Evolutionary conservation across 2,113 vertebrate genomes (phyloP).

Genomic region (Mormyrus iriodes): DNA sequence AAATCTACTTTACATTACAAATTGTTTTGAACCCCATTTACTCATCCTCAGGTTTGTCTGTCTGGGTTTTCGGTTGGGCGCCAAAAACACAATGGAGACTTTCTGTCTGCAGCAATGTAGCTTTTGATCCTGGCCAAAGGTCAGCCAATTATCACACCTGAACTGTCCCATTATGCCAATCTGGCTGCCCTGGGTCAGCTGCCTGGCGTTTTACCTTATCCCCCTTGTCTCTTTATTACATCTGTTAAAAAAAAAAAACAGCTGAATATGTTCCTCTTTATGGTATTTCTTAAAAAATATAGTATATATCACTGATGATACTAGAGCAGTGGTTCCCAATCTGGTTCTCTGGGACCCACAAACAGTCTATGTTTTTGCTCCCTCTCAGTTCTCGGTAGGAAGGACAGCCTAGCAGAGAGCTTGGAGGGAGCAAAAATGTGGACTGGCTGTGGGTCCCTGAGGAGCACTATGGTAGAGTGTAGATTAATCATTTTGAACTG

Average conservation of each 20-base stretch:
- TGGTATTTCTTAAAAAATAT: background rate
- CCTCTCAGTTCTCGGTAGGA: background rate
- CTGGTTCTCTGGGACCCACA: too few relatives aligned
- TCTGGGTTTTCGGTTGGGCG: background rate
- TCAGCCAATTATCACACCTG: constrained; percentile 21
- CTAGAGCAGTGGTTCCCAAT: too few relatives aligned
- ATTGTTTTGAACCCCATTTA: constrained; percentile 11
- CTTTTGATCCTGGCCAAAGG: constrained; percentile 16
- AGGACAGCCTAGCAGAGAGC: background rate
- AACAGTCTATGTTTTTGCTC: too few relatives aligned
- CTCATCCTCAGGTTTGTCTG: background rate
- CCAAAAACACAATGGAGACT: constrained; percentile 13
- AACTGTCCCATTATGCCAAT: constrained; percentile 31
- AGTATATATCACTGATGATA: too few relatives aligned
- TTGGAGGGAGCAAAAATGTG: background rate
- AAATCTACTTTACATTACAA: constrained; percentile 14
- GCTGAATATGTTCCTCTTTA: background rate
- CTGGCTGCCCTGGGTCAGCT: background rate
- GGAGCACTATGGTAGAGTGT: background rate
- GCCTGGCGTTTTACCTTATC: background rate
- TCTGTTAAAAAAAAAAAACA: background rate
- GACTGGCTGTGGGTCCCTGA: background rate
- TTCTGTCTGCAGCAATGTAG: background rate
- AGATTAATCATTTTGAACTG: background rate
- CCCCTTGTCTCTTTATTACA: background rate